Evolutionary conservation across 2,888 invertebrate genomes (phyloP).

Genomic region (Anagyrus pseudococci): DNA sequence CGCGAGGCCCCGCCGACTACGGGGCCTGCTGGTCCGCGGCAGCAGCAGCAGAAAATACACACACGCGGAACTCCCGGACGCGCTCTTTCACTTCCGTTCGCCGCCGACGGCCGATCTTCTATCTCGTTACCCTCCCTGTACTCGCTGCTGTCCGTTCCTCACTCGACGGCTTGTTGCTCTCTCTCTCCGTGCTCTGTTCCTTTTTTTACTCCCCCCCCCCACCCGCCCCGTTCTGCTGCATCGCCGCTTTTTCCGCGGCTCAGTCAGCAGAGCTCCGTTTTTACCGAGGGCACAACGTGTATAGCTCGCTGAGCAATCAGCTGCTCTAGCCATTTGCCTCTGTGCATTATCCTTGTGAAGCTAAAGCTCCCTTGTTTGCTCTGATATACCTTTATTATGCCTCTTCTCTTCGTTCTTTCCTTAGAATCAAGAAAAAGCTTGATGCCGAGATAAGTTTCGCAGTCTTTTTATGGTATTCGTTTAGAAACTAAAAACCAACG

Average conservation of each 20-base stretch:
- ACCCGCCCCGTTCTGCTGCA: too few relatives aligned
- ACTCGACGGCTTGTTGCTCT: conserved; percentile 20
- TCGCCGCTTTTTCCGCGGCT: too few relatives aligned
- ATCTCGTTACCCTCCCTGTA: conserved; percentile 38
- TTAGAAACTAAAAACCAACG: too few relatives aligned
- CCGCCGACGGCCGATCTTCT: conserved; percentile 36
- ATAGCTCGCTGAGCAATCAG: conserved; percentile 10
- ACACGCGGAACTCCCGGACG: conserved; percentile 18
- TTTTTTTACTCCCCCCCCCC: conserved; percentile 24
- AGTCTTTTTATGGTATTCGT: too few relatives aligned
- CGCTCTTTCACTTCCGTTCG: conserved; percentile 36
- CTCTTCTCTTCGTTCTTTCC: too few relatives aligned
- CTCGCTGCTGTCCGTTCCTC: conserved; percentile 44
- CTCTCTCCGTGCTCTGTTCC: conserved; percentile 20
- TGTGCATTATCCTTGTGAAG: too few relatives aligned
- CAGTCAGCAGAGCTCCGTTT: too few relatives aligned
- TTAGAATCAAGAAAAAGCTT: too few relatives aligned
- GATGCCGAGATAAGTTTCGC: too few relatives aligned
- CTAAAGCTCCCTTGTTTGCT: conserved; percentile 30
- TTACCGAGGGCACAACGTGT: not conserved
- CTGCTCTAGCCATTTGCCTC: conserved; percentile 17
- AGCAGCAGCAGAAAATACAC: not conserved
- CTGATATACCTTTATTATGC: conserved; percentile 24
- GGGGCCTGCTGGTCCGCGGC: conserved; percentile 12
- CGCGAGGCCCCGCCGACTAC: not conserved